phyloP scores from a whole-genome alignment of 2,888 invertebrate genomes.

The Tortricodes alternella region DNA sequence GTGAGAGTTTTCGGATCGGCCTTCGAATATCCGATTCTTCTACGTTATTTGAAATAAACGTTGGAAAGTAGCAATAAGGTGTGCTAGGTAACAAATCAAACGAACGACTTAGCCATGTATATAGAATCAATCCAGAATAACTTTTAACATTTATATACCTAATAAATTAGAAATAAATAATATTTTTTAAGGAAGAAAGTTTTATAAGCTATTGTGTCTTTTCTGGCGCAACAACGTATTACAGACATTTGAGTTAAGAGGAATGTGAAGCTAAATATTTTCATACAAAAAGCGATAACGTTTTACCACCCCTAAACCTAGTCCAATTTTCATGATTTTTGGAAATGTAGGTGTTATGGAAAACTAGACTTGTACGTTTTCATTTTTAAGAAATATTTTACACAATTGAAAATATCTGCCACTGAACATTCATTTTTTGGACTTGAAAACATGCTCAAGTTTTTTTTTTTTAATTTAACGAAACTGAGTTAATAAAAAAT shows the following conservation, averaged over 20 bases:
- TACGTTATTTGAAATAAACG: background rate
- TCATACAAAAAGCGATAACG: no score
- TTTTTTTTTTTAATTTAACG: no score
- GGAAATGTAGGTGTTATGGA: no score
- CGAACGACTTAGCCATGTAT: background rate
- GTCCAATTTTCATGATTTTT: no score
- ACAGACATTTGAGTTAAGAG: background rate
- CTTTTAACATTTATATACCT: constrained; percentile 5
- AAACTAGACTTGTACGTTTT: no score
- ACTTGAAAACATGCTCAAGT: no score
- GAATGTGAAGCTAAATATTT: no score
- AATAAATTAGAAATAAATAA: constrained; percentile 7
- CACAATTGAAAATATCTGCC: no score
- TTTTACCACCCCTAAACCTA: no score
- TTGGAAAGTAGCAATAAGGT: background rate
- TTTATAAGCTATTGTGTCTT: constrained; percentile 8
- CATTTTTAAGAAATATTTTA: no score
- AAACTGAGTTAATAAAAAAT: no score
- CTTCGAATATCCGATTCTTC: background rate
- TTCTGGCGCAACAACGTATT: constrained; percentile 10
- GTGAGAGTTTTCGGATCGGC: background rate
- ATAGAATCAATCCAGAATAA: constrained; percentile 11
- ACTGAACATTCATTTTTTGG: no score
- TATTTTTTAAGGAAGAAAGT: constrained; percentile 13
- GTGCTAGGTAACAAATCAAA: background rate